phyloP scores from a whole-genome alignment of 2,113 vertebrate genomes.

The Delphinapterus leucas region DNA sequence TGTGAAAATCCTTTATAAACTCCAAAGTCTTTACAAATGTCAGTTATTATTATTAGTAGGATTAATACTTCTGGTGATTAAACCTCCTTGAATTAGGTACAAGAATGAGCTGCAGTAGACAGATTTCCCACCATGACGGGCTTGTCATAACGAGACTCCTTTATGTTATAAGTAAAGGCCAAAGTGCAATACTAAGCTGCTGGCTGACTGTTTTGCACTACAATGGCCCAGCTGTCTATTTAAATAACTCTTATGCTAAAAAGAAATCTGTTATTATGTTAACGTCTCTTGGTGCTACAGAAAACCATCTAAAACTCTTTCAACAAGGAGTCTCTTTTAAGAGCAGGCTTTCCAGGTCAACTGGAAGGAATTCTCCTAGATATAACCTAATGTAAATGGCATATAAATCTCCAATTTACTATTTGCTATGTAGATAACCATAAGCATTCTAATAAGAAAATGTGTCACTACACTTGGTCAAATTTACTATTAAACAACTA shows the following conservation, averaged over 20 bases:
- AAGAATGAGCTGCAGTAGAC: neutral
- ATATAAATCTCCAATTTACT: constrained; percentile 25
- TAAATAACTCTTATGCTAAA: constrained; percentile 36
- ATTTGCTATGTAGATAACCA: neutral
- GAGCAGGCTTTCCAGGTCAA: neutral
- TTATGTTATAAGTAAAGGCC: neutral
- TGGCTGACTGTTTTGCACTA: neutral
- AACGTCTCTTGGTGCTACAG: neutral
- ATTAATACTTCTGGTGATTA: constrained; percentile 24
- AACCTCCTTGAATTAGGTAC: neutral
- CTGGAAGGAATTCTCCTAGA: neutral
- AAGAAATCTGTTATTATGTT: neutral
- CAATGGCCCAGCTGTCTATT: constrained; percentile 10
- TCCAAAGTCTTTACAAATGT: neutral
- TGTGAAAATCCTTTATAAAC: neutral
- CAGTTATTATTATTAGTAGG: constrained; percentile 22
- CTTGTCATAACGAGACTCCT: constrained; percentile 1
- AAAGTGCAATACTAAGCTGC: constrained; percentile 28
- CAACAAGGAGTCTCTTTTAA: neutral
- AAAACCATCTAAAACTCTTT: neutral
- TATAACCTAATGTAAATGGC: constrained; percentile 27
- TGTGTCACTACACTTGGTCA: constrained; percentile 43
- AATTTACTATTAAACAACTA: constrained; percentile 41
- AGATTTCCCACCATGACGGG: neutral
- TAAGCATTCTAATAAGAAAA: constrained; percentile 40